Evolutionary conservation across 1,140 invertebrate genomes (phyloP).

Genomic region (Nixonia krombeini): DNA sequence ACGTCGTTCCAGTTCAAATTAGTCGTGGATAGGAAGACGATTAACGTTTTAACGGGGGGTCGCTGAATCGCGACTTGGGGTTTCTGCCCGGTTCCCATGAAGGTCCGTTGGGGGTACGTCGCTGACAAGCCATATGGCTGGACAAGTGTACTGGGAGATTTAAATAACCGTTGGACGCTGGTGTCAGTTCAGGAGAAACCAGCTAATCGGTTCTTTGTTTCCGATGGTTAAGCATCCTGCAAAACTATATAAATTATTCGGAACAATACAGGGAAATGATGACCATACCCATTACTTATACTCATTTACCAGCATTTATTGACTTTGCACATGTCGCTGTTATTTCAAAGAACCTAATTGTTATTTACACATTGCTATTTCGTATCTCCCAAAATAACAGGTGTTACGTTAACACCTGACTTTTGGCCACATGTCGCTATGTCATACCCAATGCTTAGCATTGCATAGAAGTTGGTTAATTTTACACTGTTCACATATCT

Average conservation of each 20-base stretch:
- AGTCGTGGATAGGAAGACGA: slow-evolving; percentile 59
- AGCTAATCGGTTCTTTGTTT: not conserved
- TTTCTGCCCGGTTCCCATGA: slow-evolving; percentile 68
- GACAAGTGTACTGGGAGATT: slow-evolving; percentile 65
- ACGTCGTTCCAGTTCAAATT: slow-evolving; percentile 58
- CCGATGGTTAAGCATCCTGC: not conserved
- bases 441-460: slow-evolving; percentile 9
- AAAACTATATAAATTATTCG: not conserved
- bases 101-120: slow-evolving; percentile 69
- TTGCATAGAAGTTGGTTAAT: no score
- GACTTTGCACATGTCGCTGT: no score
- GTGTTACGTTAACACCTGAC: slow-evolving; percentile 19
- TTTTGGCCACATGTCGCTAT: slow-evolving; percentile 11
- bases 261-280: no score
- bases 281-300: no score
- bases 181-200: slow-evolving; percentile 5
- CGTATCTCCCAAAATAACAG: slow-evolving; percentile 1
- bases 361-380: no score
- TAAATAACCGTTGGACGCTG: slow-evolving; percentile 70
- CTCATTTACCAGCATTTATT: no score
- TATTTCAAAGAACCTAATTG: not conserved
- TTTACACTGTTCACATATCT: no score
- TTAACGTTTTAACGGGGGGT: slow-evolving; percentile 57
- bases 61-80: slow-evolving; percentile 26
- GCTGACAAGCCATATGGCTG: slow-evolving; percentile 64